A percentile compares a stretch with the other conserved stretches of the same genome.
These are phyloP conservation scores for Sphyrna mokarran DNA, from an alignment of 2,113 vertebrate species.

Conservation along the genomic window DNA sequence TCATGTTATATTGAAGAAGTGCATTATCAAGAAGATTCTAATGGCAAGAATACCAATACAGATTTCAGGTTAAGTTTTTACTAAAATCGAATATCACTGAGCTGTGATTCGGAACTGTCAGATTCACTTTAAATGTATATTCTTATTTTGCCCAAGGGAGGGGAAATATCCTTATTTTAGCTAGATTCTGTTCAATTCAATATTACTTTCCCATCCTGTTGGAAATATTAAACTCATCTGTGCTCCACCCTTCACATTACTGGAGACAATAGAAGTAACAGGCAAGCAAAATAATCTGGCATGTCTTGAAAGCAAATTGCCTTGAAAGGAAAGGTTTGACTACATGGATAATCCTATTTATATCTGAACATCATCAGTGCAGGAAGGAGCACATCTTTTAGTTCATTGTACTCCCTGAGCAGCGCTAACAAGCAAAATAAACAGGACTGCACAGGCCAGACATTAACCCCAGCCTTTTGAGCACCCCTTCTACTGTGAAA, in stretches of 20 bases:
- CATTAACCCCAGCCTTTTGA: neutral
- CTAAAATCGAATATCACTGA: neutral
- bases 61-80: neutral
- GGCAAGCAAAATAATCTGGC: slow-evolving; percentile 32
- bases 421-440: slow-evolving; percentile 28
- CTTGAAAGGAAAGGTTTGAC: slow-evolving; percentile 32
- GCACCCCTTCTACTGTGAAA: neutral
- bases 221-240: slow-evolving; percentile 36
- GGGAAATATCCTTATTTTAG: slow-evolving; percentile 19
- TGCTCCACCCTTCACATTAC: slow-evolving; percentile 13
- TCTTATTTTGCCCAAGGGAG: neutral
- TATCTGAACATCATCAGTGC: slow-evolving; percentile 23
- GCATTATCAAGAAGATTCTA: neutral
- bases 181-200: neutral
- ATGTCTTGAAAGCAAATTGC: slow-evolving; percentile 31
- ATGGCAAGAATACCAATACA: neutral
- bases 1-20: neutral
- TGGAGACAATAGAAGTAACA: slow-evolving; percentile 29
- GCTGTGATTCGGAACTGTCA: neutral
- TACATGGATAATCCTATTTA: slow-evolving; percentile 34
- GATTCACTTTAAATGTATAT: neutral
- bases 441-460: neutral
- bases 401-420: slow-evolving; percentile 26
- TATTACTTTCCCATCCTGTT: slow-evolving; percentile 35
- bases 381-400: slow-evolving; percentile 31